These are phyloP conservation scores for Pristiophorus japonicus DNA, from an alignment of 2,113 vertebrate genomes.

Conservation along the genomic window DNA sequence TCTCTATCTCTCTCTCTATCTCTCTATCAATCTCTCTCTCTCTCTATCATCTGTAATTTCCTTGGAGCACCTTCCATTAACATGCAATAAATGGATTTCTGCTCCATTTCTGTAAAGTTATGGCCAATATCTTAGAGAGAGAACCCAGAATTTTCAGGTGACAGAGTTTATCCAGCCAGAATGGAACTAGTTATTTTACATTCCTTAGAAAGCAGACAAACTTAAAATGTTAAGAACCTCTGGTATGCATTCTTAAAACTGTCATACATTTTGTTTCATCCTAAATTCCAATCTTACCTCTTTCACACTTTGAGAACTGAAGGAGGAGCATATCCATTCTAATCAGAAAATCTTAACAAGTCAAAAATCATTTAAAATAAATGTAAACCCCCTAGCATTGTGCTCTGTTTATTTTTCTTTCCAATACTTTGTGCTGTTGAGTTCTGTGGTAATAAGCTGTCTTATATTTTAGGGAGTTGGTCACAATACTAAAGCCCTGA, in stretches of 20 bases:
- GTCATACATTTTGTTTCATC: background rate
- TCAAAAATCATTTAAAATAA: background rate
- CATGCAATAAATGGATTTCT: background rate
- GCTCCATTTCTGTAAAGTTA: background rate
- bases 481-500: background rate
- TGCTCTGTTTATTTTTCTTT: background rate
- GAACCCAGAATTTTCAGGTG: background rate
- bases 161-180: background rate
- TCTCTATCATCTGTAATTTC: background rate
- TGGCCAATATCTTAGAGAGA: background rate
- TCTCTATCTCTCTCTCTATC: no score
- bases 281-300: background rate
- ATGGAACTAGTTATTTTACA: background rate
- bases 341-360: background rate
- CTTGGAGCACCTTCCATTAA: background rate
- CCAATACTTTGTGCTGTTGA: background rate
- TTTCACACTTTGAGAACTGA: background rate
- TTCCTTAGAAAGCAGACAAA: background rate
- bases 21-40: background rate
- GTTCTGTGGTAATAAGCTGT: background rate
- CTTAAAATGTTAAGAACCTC: background rate
- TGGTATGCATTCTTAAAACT: background rate
- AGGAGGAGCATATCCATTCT: background rate
- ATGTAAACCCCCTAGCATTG: background rate
- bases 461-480: background rate